Percentiles rank a stretch among this genome's conserved stretches.
phyloP scores from a whole-genome alignment of 2,888 invertebrate species.

The Hirtodrosophila alboralis region DNA sequence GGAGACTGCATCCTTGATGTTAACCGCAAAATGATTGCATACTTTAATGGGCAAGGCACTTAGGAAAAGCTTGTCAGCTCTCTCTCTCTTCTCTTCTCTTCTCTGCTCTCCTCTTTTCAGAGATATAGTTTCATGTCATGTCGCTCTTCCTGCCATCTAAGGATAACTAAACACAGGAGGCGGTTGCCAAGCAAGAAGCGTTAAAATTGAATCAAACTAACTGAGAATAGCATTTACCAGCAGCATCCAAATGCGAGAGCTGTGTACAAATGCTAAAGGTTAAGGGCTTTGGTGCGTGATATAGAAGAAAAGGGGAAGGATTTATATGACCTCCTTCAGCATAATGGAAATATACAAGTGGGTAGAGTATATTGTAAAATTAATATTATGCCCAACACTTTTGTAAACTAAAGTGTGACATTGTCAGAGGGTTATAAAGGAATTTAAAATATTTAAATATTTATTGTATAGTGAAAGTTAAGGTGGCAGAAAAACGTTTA shows the following conservation, averaged over 20 bases:
- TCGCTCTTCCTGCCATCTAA: slow-evolving; percentile 16
- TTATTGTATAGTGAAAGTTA: too few species aligned
- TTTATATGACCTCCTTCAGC: too few species aligned
- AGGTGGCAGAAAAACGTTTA: too few species aligned
- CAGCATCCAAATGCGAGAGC: neutral
- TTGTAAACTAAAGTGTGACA: too few species aligned
- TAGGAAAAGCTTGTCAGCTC: slow-evolving; percentile 39
- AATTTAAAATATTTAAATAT: too few species aligned
- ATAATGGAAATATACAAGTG: too few species aligned
- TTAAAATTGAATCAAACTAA: slow-evolving; percentile 73
- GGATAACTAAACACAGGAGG: slow-evolving; percentile 4
- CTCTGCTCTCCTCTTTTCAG: too few species aligned
- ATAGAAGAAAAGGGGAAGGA: neutral
- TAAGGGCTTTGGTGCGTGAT: slow-evolving; percentile 53
- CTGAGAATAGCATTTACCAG: slow-evolving; percentile 22
- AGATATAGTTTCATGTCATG: slow-evolving; percentile 19
- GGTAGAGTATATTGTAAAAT: too few species aligned
- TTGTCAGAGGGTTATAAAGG: too few species aligned
- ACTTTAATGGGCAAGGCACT: slow-evolving; percentile 77
- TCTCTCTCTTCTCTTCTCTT: neutral
- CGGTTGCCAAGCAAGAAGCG: slow-evolving; percentile 61
- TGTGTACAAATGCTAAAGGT: slow-evolving; percentile 66
- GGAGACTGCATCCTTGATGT: slow-evolving; percentile 16
- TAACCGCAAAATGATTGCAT: slow-evolving; percentile 73
- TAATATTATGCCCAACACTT: too few species aligned